Conservation (phyloP, 2,888 invertebrate genomes). For the Rambutsinella grinnellia region DNA sequence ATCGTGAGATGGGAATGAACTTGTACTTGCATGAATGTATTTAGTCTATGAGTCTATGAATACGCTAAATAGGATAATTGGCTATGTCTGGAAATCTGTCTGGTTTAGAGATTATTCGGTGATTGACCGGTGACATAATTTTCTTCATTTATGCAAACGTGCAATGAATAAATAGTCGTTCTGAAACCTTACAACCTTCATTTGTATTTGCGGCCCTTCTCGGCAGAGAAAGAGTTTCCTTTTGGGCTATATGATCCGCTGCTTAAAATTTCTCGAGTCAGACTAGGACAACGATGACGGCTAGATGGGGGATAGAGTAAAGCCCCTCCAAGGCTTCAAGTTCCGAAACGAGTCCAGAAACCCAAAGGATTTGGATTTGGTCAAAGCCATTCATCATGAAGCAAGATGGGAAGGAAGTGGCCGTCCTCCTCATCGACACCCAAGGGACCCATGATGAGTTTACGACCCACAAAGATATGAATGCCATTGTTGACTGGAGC, state of each 20-base stretch:
- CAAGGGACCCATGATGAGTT: slow-evolving; percentile 60
- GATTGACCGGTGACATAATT: too few relatives aligned
- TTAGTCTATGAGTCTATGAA: too few relatives aligned
- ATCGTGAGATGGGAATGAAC: too few relatives aligned
- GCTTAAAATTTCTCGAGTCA: slow-evolving; percentile 60
- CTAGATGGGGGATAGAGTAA: slow-evolving; percentile 24
- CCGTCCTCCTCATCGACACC: slow-evolving; percentile 59
- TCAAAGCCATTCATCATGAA: slow-evolving; percentile 69
- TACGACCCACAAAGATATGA: slow-evolving; percentile 40
- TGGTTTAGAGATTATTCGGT: too few relatives aligned
- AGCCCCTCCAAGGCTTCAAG: slow-evolving; percentile 14
- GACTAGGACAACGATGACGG: slow-evolving; percentile 46
- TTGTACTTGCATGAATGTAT: too few relatives aligned
- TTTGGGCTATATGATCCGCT: slow-evolving; percentile 62
- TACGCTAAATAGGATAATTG: too few relatives aligned
- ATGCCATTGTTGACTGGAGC: slow-evolving; percentile 53
- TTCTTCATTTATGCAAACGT: too few relatives aligned
- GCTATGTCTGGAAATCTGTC: too few relatives aligned
- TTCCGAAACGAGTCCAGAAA: slow-evolving; percentile 67
- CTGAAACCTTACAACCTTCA: too few relatives aligned
- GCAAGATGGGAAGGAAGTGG: slow-evolving; percentile 63
- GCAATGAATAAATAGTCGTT: too few relatives aligned
- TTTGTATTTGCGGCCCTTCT: not conserved
- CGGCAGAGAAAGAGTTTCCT: slow-evolving; percentile 62
- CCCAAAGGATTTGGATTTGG: slow-evolving; percentile 69